phyloP scores from a whole-genome alignment of 1,140 invertebrate genomes.

The Ips nitidus region DNA sequence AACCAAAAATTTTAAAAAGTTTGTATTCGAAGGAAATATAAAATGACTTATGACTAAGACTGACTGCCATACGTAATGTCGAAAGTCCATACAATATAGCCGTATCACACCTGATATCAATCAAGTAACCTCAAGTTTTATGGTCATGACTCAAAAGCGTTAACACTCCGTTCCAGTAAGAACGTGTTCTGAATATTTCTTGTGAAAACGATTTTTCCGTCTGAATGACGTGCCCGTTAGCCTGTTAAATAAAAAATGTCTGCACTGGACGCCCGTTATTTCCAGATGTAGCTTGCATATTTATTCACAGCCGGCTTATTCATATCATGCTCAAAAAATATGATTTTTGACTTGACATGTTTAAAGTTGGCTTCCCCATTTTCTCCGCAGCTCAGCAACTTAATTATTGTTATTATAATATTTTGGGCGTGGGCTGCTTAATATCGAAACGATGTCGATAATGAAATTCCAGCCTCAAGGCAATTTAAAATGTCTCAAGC shows the following conservation, averaged over 20 bases:
- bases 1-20: too few relatives aligned
- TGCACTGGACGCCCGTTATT: conserved; percentile 14
- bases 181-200: conserved; percentile 17
- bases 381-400: background rate
- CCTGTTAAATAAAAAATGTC: conserved; percentile 20
- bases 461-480: background rate
- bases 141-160: conserved; percentile 14
- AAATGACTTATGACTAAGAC: too few relatives aligned
- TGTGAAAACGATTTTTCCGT: conserved; percentile 22
- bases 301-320: conserved; percentile 23
- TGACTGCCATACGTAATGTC: too few relatives aligned
- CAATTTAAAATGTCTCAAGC: background rate
- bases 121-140: conserved; percentile 18
- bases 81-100: background rate
- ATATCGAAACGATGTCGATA: background rate
- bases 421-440: background rate
- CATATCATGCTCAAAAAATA: background rate
- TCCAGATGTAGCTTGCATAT: conserved; percentile 18
- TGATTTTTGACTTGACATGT: conserved; percentile 7
- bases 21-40: too few relatives aligned
- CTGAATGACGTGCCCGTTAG: conserved; percentile 21
- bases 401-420: background rate
- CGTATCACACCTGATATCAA: conserved; percentile 4
- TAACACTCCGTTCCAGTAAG: conserved; percentile 19
- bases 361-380: background rate